Conservation (phyloP, 2,113 vertebrate species). For the Sceloporus undulatus region DNA sequence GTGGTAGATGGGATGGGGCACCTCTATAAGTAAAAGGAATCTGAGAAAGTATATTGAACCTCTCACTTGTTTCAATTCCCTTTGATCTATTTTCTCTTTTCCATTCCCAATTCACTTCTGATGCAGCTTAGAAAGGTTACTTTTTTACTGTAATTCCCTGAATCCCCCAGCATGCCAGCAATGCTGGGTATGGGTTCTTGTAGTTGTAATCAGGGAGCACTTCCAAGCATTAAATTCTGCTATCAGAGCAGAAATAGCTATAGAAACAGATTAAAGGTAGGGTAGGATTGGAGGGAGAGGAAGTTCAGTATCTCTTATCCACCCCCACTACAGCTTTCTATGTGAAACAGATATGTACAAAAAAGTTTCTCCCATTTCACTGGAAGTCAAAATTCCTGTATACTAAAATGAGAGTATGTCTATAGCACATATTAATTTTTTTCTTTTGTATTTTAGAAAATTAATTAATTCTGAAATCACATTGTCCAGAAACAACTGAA, state of each 20-base stretch:
- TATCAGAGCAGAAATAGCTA: not conserved
- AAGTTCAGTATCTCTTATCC: not conserved
- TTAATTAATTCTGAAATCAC: slow-evolving; percentile 48
- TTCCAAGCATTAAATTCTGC: too few species aligned
- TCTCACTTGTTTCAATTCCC: not conserved
- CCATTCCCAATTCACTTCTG: not conserved
- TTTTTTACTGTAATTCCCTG: too few species aligned
- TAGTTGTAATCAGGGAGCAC: too few species aligned
- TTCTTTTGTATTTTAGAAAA: slow-evolving; percentile 51
- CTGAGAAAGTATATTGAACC: not conserved
- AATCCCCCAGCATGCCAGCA: too few species aligned
- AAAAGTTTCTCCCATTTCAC: not conserved
- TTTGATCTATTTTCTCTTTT: not conserved
- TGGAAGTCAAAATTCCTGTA: not conserved
- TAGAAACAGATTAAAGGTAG: not conserved
- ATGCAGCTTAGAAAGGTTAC: too few species aligned
- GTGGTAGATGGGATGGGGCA: not conserved
- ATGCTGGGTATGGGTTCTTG: too few species aligned
- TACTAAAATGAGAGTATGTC: not conserved
- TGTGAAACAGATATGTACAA: slow-evolving; percentile 1
- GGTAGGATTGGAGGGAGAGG: not conserved
- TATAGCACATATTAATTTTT: slow-evolving; percentile 9
- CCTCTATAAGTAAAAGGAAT: not conserved
- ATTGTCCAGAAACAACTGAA: not conserved
- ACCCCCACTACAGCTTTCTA: not conserved